phyloP scores from a whole-genome alignment of 30 jellyfish, hydroid and myxozoan species.

The Aurelia aurita region DNA sequence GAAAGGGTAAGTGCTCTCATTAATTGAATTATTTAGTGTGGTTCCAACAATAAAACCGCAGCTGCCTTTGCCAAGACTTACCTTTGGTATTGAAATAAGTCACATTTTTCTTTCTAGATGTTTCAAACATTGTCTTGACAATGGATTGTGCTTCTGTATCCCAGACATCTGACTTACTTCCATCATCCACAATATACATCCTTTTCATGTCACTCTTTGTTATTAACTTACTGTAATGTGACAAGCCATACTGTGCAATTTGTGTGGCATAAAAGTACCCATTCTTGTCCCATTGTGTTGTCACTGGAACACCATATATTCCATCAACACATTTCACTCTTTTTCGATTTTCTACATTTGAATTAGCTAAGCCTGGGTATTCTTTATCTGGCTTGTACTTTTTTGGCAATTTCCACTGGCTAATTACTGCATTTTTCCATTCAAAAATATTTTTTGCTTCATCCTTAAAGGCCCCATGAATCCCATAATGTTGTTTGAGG shows the following conservation, averaged over 20 bases:
- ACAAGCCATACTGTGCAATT: constrained; percentile 97
- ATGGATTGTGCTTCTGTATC: background rate
- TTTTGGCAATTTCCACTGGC: constrained; percentile 1
- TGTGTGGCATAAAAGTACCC: constrained; percentile 96
- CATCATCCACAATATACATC: constrained; percentile 1
- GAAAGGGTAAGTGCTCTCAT: too few species aligned
- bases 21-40: too few species aligned
- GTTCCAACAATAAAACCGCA: too few species aligned
- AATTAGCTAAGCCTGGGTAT: constrained; percentile 53
- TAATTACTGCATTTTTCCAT: constrained; percentile 37
- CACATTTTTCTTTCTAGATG: constrained; percentile 5
- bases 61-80: background rate
- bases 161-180: background rate
- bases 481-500: constrained; percentile 51
- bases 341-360: constrained; percentile 66
- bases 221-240: constrained; percentile 64
- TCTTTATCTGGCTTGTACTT: constrained; percentile 44
- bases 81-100: constrained; percentile 48
- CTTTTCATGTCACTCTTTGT: background rate
- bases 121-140: constrained; percentile 14
- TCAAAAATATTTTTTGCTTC: constrained; percentile 15
- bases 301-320: constrained; percentile 85
- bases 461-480: constrained; percentile 49
- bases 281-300: constrained; percentile 91
- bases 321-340: constrained; percentile 87